Conservation (phyloP, 1,140 invertebrate genomes). For the Saccostrea glomerata region DNA sequence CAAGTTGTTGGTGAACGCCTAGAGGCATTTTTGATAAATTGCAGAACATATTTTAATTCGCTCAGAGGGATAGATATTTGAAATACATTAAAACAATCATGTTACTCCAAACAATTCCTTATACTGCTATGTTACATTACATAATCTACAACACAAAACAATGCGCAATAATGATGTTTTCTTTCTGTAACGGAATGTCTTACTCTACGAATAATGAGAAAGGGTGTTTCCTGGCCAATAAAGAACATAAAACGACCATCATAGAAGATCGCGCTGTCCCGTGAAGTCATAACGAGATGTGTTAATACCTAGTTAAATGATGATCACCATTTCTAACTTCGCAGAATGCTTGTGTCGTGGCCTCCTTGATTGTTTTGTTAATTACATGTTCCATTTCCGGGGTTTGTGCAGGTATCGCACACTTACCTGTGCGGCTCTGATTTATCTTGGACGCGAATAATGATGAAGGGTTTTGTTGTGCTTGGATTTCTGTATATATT, state of each 20-base stretch:
- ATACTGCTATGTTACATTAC: neutral
- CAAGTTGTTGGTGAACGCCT: no score
- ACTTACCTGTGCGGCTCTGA: neutral
- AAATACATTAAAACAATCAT: no score
- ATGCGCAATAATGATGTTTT: neutral
- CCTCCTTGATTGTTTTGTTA: conserved; percentile 1
- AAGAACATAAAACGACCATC: conserved; percentile 27
- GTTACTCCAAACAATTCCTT: neutral
- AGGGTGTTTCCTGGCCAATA: conserved; percentile 15
- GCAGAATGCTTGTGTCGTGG: neutral
- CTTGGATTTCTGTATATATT: neutral
- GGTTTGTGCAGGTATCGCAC: neutral
- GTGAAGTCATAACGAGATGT: neutral
- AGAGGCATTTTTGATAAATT: no score
- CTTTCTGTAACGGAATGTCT: neutral
- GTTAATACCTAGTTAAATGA: neutral
- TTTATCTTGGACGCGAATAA: neutral
- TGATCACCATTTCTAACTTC: neutral
- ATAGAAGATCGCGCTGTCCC: neutral
- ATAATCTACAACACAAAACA: neutral
- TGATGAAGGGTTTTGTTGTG: neutral
- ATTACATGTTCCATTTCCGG: conserved; percentile 6
- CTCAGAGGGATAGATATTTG: no score
- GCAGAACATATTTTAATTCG: no score
- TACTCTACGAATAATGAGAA: neutral